Evolutionary conservation across 2,888 invertebrate genomes (phyloP).

Genomic region (Trilocha varians): DNA sequence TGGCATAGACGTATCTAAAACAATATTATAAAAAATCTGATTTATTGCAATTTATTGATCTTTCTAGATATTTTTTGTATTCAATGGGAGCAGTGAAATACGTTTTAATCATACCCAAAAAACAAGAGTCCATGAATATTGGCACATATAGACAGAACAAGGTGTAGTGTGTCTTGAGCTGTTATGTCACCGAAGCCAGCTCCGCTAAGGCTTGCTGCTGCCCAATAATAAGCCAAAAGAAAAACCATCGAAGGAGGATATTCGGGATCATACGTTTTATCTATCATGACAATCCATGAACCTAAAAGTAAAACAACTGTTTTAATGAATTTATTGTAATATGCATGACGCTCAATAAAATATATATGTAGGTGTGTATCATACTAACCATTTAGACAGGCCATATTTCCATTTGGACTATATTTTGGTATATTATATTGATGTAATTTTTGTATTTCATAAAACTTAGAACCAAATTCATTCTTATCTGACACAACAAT

Average conservation of each 20-base stretch:
- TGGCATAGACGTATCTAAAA: slow-evolving; percentile 59
- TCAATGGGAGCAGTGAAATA: not conserved
- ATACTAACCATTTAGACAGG: slow-evolving; percentile 43
- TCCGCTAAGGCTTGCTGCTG: slow-evolving; percentile 57
- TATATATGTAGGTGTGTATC: no score
- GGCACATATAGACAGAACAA: slow-evolving; percentile 53
- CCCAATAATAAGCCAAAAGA: slow-evolving; percentile 61
- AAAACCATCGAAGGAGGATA: slow-evolving; percentile 49
- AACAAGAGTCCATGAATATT: slow-evolving; percentile 61
- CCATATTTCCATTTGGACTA: slow-evolving; percentile 48
- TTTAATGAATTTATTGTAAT: no score
- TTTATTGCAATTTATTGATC: no score
- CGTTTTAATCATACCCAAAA: slow-evolving; percentile 44
- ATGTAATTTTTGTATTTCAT: slow-evolving; percentile 24
- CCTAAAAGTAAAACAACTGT: no score
- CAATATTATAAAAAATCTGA: not conserved
- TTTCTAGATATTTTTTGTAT: no score
- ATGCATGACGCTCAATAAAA: no score
- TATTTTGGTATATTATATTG: slow-evolving; percentile 36
- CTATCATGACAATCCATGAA: slow-evolving; percentile 52
- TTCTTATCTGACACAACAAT: slow-evolving; percentile 32
- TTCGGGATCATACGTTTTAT: slow-evolving; percentile 29
- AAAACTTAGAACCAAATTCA: slow-evolving; percentile 30
- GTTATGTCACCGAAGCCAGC: slow-evolving; percentile 66
- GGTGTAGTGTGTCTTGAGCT: slow-evolving; percentile 51